Evolutionary conservation across 2,797 vertebrate genomes (phyloP).

Genomic region (Lepilemur ruficaudatus): DNA sequence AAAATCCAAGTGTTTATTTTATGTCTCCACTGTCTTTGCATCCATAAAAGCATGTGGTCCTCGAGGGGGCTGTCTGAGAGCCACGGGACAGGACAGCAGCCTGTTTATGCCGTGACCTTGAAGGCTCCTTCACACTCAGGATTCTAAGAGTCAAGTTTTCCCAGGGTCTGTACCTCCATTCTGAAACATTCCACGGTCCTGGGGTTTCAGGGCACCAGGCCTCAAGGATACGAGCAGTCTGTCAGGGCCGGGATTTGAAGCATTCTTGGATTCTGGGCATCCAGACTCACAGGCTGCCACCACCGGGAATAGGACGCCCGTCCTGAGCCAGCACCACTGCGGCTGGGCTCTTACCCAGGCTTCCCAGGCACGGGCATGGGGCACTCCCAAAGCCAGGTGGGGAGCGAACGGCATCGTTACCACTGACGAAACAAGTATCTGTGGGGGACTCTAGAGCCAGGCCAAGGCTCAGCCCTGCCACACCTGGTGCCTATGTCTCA

Average conservation of each 20-base stretch:
- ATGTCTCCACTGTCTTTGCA: not conserved
- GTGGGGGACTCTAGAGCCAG: not conserved
- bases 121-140: not conserved
- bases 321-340: not conserved
- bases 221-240: not conserved
- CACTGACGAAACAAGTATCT: not conserved
- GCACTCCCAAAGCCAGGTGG: not conserved
- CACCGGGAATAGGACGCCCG: not conserved
- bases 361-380: fast-evolving
- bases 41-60: not conserved
- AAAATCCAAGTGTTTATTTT: conserved; percentile 23
- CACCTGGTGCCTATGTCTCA: not conserved
- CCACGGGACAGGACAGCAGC: not conserved
- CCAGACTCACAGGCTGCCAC: not conserved
- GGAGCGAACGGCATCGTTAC: fast-evolving
- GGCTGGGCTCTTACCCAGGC: not conserved
- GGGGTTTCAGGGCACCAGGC: not conserved
- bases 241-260: not conserved
- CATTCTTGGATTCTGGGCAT: not conserved
- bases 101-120: not conserved
- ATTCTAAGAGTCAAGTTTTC: not conserved
- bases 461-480: not conserved
- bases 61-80: not conserved
- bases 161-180: not conserved
- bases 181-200: not conserved